phyloP scores from a whole-genome alignment of 2,888 invertebrate species.

The Thecophora atra region DNA sequence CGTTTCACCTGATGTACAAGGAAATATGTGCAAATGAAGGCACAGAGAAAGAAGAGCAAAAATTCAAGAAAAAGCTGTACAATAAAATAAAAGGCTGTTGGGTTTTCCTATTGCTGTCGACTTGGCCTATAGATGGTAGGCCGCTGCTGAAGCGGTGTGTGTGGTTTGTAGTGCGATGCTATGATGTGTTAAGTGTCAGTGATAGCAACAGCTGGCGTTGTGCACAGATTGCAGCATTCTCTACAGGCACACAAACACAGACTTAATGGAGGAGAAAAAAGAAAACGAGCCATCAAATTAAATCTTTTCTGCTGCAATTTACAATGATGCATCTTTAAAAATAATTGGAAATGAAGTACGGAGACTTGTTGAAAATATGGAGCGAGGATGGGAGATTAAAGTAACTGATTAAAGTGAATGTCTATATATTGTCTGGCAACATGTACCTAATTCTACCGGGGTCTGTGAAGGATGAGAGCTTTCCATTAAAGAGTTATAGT shows the following conservation, averaged over 20 bases:
- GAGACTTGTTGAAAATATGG: no score
- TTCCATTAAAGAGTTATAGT: no score
- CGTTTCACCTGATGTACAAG: conserved; percentile 53
- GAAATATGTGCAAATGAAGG: conserved; percentile 27
- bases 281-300: conserved; percentile 11
- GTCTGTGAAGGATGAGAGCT: no score
- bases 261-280: conserved; percentile 13
- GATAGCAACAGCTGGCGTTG: conserved; percentile 14
- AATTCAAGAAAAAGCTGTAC: neutral
- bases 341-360: no score
- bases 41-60: neutral
- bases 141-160: neutral
- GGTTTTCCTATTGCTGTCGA: neutral
- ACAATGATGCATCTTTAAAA: no score
- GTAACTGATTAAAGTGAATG: no score
- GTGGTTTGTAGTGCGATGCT: no score
- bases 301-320: neutral
- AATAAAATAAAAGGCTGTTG: neutral
- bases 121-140: neutral
- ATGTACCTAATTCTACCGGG: no score
- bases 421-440: no score
- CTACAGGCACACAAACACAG: conserved; percentile 17
- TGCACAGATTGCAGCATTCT: conserved; percentile 5
- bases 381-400: neutral
- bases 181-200: neutral